Evolutionary conservation across 1,140 invertebrate genomes (phyloP), one percentile per base, ranked within the genome.

Genomic region (Leptopilina boulardi): DNA sequence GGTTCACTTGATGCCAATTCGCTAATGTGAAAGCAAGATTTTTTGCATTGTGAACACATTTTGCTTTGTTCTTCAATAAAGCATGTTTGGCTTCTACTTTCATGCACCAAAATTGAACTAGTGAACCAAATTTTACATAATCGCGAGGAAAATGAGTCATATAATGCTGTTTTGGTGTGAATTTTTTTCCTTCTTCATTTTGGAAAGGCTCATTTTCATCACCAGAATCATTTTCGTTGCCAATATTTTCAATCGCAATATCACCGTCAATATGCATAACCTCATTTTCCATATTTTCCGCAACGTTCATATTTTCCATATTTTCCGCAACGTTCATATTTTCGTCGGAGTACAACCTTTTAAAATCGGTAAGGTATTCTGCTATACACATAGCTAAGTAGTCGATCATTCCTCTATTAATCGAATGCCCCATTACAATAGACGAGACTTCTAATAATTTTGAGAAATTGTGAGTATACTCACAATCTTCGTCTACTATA

Each of bases 121-220:
- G 34, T 2, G 78, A 41, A 1, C 78, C 72, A 59, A 76, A 54
- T 47, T 59, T 72, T 1, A 10, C 0, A 54, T 77, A 71, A 13
- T 77, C 11, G 2, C 70, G 26, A 5, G 72, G 73, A 38, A 75
- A 80, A 70, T 80, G 78, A 4, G 74, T 72, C n/a, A 80, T 34
- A 0, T 71, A 72, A 73, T 80, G 78, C 38, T 74, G 73, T 71
- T 80, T 80, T 6, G 75, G 72, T 44, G 30, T 77, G 3, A 80
- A 75, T 74, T 18, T 19, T 51, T 19, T 41, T 41, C 11, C 23
- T 70, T 21, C 76, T 56, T 6, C 11, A 11, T 42, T 26, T 74
- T 71, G 2, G 19, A 9, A 2, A 13, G 19, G 26, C 38, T 71
- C 30, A 74, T 26, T 19, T 18, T 6, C 13, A 47, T 30, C 6